A percentile compares a stretch with the other conserved stretches of the same genome.
Evolutionary conservation across 1,140 invertebrate species (phyloP).

Genomic region (Probaryconus sp.): DNA sequence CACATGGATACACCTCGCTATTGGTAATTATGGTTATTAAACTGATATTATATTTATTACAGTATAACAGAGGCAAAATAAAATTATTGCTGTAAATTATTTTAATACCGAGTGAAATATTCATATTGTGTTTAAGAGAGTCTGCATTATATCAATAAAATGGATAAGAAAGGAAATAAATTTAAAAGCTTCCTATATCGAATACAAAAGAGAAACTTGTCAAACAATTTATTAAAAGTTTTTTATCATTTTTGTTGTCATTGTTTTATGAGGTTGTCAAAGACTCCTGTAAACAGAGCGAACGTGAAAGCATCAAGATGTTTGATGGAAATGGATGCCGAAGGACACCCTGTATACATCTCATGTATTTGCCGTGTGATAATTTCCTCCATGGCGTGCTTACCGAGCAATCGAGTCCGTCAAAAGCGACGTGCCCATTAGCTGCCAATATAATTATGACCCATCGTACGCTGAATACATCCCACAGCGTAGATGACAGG

Average conservation of each 20-base stretch:
- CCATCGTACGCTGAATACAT: constrained; percentile 53
- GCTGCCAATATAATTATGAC: constrained; percentile 73
- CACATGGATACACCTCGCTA: constrained; percentile 41
- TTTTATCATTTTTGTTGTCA: no score
- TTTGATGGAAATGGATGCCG: constrained; percentile 37
- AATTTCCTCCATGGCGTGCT: constrained; percentile 72
- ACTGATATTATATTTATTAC: constrained; percentile 47
- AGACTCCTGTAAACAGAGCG: no score
- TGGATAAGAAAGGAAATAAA: no score
- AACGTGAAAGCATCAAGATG: constrained; percentile 26
- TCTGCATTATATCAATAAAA: no score
- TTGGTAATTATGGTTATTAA: constrained; percentile 49
- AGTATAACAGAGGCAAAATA: constrained; percentile 27
- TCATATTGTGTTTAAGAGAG: no score
- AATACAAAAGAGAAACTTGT: no score
- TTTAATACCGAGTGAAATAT: background rate
- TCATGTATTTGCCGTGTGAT: constrained; percentile 57
- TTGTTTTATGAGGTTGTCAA: no score
- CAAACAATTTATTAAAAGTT: no score
- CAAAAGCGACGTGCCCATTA: constrained; percentile 71
- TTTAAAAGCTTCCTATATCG: no score
- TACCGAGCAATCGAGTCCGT: constrained; percentile 72
- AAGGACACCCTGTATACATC: constrained; percentile 45
- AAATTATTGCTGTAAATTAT: constrained; percentile 19
- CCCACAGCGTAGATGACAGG: constrained; percentile 52